A percentile compares a stretch with the other conserved stretches of the same genome.
These are phyloP conservation scores for Leptatherina wallacei DNA, from an alignment of 2,797 vertebrate species.

Conservation along the genomic window DNA sequence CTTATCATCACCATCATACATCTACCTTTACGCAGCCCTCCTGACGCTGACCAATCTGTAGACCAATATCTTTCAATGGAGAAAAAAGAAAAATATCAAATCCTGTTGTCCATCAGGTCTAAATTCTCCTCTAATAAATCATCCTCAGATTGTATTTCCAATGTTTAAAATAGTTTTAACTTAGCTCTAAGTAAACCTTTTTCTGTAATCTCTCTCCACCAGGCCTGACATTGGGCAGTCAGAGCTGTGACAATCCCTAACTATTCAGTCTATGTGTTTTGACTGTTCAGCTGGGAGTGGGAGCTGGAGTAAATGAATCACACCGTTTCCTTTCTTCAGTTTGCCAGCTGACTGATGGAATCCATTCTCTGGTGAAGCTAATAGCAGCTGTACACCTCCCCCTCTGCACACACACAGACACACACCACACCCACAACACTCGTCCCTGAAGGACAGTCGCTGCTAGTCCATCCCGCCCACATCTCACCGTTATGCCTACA, in stretches of 20 bases:
- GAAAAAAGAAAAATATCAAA: no score
- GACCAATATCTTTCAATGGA: neutral
- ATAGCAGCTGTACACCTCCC: slow-evolving; percentile 67
- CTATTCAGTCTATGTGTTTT: slow-evolving; percentile 72
- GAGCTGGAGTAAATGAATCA: slow-evolving; percentile 77
- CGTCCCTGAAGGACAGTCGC: slow-evolving; percentile 78
- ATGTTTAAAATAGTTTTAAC: neutral
- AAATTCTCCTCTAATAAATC: neutral
- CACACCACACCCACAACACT: slow-evolving; percentile 58
- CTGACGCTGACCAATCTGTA: slow-evolving; percentile 20
- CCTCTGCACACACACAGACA: slow-evolving; percentile 44
- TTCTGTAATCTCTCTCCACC: slow-evolving; percentile 18
- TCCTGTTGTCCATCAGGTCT: no score
- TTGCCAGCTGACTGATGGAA: slow-evolving; percentile 72
- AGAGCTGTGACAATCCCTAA: slow-evolving; percentile 65
- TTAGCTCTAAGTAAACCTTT: slow-evolving; percentile 5
- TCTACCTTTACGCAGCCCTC: slow-evolving; percentile 17
- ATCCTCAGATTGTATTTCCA: neutral
- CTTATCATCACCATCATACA: slow-evolving; percentile 13
- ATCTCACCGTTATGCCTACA: slow-evolving; percentile 67
- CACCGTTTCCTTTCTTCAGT: slow-evolving; percentile 70
- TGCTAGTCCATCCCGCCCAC: slow-evolving; percentile 71
- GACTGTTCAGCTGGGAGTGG: slow-evolving; percentile 69
- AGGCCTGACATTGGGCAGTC: slow-evolving; percentile 54
- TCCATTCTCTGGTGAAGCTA: slow-evolving; percentile 74